These are phyloP conservation scores for Balaeniceps rex DNA, from an alignment of 2,113 vertebrate species.

Conservation along the genomic window DNA sequence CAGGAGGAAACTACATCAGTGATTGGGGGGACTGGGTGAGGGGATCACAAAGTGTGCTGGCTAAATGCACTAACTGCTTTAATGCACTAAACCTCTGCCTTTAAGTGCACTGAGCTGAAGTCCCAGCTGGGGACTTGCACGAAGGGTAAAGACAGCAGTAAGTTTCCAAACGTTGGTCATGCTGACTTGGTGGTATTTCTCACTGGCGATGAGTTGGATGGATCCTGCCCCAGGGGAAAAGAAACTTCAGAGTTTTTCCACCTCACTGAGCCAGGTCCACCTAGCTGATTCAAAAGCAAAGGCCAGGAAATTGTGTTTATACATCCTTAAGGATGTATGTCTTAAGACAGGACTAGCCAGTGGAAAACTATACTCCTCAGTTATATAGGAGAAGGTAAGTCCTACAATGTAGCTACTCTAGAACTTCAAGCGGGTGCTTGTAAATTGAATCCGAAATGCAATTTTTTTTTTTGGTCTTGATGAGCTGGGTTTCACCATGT, in stretches of 20 bases:
- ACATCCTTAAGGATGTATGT: neutral
- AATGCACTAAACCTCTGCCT: neutral
- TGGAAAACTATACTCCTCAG: neutral
- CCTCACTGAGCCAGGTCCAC: constrained; percentile 16
- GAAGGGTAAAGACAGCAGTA: neutral
- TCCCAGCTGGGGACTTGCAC: neutral
- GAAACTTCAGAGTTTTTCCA: constrained; percentile 5
- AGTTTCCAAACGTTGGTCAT: neutral
- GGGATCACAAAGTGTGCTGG: neutral
- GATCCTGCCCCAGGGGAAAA: neutral
- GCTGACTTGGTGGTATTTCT: neutral
- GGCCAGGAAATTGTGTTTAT: neutral
- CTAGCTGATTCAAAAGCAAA: neutral
- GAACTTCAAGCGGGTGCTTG: neutral
- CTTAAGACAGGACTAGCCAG: neutral
- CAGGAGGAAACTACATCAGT: neutral
- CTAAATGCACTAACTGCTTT: neutral
- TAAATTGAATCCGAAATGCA: neutral
- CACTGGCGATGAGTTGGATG: neutral
- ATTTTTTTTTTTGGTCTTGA: neutral
- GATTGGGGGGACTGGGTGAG: neutral
- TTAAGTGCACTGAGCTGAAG: neutral
- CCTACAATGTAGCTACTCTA: neutral
- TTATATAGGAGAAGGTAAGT: neutral
- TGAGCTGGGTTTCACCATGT: neutral